Base-by-base conservation (phyloP, 1,140 invertebrate species). In the Bombus superbus region DNA sequence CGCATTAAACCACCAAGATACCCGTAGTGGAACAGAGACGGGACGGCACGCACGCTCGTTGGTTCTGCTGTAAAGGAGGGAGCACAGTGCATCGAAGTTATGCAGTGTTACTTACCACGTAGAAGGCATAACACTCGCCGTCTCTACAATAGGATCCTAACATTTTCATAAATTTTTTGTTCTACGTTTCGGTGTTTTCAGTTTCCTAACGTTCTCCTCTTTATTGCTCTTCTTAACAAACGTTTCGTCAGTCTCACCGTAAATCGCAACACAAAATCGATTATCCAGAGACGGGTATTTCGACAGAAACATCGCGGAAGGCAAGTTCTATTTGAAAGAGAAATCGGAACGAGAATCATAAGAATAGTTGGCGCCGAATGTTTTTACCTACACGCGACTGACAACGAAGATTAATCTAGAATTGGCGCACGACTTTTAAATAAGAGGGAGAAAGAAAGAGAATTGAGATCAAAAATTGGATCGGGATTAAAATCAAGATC, bases 61-160 rank as follows among this genome's bases (percentile, higher is more conserved):
- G 59, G 57, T 69, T 62, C 42, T 44, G n/a, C 42, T 44, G 76
- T 47, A 73, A 89, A 83, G 87, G 88, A 83, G 88, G 85, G 84
- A 88, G 91, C 87, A 87, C 89, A 86, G 85, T 81, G 87, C 85
- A 81, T 88, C 90, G 88, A 89, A 87, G 87, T 86, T 92, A 90
- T 92, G 91, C 93, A 94, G 94, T 94, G 93, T 94, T 93, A 92
- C 92, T 92, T 94, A 92, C 91, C 92, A 92, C 92, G 92, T 90
- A 92, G 90, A 87, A 88, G 94, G 92, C 92, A 94, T 92, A 92
- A 94, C 93, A 94, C 94, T 94, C 91, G 91, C 91, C 92, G 89
- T 91, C 81, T 85, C 86, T 89, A 77, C 78, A 62, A 84, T 86
- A 79, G 32, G 28, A 87, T 74, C 73, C 76, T 59, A n/a, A 71